phyloP scores from a whole-genome alignment of 2,797 vertebrate genomes.

The Scomberomorus guttatus region DNA sequence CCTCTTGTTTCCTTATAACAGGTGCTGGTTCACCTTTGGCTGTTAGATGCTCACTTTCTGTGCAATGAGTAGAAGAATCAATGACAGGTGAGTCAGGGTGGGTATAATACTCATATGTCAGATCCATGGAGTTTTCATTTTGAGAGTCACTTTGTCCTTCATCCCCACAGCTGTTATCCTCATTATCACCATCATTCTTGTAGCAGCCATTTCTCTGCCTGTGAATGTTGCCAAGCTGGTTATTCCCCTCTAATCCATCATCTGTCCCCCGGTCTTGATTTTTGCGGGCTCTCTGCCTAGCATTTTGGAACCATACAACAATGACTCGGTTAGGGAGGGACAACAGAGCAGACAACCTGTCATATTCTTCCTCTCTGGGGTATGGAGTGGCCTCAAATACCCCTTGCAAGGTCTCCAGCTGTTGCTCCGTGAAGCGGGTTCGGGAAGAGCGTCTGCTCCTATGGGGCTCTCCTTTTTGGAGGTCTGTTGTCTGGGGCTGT shows the following conservation, averaged over 20 bases:
- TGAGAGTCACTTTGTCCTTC: slow-evolving; percentile 91
- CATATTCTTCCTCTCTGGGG: slow-evolving; percentile 98
- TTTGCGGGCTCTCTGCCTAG: slow-evolving; percentile 97
- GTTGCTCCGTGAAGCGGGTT: slow-evolving; percentile 97
- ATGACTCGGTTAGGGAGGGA: slow-evolving; percentile 96
- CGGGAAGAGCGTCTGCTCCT: slow-evolving; percentile 94
- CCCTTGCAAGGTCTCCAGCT: slow-evolving; percentile 94
- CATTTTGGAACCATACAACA: slow-evolving; percentile 99
- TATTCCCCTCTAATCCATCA: slow-evolving; percentile 69
- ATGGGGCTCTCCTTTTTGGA: slow-evolving; percentile 91
- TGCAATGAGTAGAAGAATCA: slow-evolving; percentile 62
- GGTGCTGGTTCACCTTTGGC: slow-evolving; percentile 57
- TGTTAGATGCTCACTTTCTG: slow-evolving; percentile 60
- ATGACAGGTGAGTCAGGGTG: slow-evolving; percentile 90
- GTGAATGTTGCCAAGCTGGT: slow-evolving; percentile 87
- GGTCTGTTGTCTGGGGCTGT: slow-evolving; percentile 83
- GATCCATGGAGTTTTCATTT: slow-evolving; percentile 96
- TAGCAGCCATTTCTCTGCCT: slow-evolving; percentile 92
- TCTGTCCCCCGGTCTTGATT: slow-evolving; percentile 88
- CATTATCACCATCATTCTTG: slow-evolving; percentile 89
- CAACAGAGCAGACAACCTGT: slow-evolving; percentile 93
- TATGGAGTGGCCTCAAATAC: slow-evolving; percentile 99
- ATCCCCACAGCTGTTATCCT: slow-evolving; percentile 73
- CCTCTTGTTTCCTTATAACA: slow-evolving; percentile 60
- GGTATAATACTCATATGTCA: slow-evolving; percentile 90